These are phyloP conservation scores for Mus minutoides DNA, from an alignment of 2,797 vertebrate species.

Conservation along the genomic window DNA sequence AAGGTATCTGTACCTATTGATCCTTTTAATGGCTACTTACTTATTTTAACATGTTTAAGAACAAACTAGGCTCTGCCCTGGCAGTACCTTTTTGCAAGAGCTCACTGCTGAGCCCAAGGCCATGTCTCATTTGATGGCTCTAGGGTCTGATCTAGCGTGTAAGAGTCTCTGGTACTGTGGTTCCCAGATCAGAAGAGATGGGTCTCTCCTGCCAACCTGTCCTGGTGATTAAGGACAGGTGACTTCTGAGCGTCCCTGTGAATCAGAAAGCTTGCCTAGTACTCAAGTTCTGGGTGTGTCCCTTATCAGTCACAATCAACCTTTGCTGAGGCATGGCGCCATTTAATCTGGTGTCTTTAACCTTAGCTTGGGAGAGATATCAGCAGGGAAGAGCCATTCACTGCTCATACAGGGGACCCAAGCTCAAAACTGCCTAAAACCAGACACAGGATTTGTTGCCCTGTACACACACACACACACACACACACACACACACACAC, in stretches of 20 bases:
- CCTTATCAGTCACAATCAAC: neutral
- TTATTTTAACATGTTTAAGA: neutral
- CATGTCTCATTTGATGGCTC: neutral
- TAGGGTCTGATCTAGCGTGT: neutral
- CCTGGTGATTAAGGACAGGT: neutral
- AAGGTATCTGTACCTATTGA: neutral
- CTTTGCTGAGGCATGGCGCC: constrained; percentile 34
- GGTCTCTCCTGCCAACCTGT: neutral
- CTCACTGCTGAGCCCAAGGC: neutral
- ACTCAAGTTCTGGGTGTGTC: neutral
- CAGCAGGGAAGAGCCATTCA: neutral
- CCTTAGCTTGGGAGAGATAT: neutral
- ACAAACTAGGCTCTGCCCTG: neutral
- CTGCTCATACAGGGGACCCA: neutral
- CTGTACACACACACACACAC: no score
- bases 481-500: neutral
- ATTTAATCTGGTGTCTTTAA: constrained; percentile 73
- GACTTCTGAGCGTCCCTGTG: neutral
- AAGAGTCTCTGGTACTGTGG: neutral
- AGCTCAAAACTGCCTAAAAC: neutral
- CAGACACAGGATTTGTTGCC: neutral
- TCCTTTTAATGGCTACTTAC: neutral
- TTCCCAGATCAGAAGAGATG: neutral
- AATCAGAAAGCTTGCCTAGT: neutral
- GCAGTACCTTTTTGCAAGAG: neutral